phyloP scores from a whole-genome alignment of 2,888 invertebrate species.

The Harmothoe impar region DNA sequence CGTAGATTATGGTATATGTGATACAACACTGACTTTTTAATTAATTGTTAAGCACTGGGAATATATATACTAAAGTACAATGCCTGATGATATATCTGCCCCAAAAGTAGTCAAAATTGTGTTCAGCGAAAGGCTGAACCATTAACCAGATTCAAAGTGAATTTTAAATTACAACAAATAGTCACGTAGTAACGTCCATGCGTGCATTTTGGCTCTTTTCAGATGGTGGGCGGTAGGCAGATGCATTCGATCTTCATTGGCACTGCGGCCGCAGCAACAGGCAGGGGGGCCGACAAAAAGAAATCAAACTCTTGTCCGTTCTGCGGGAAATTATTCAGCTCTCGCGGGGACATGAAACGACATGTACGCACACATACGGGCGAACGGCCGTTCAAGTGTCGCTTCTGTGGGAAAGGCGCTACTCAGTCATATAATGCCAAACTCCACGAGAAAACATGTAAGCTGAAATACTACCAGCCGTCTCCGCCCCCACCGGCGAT shows the following conservation, averaged over 20 bases:
- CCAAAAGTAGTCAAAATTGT: neutral
- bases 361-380: slow-evolving; percentile 57
- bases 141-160: neutral
- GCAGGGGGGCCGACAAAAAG: neutral
- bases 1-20: too few relatives aligned
- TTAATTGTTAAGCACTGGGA: too few relatives aligned
- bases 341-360: neutral
- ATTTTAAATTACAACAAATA: too few relatives aligned
- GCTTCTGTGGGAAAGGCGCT: slow-evolving; percentile 41
- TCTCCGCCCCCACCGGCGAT: neutral
- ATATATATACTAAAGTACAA: too few relatives aligned
- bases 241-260: neutral
- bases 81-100: too few relatives aligned
- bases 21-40: too few relatives aligned
- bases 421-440: slow-evolving; percentile 46
- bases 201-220: slow-evolving; percentile 45
- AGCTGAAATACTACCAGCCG: neutral
- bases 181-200: slow-evolving; percentile 5
- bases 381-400: slow-evolving; percentile 56
- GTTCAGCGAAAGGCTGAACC: too few relatives aligned
- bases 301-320: neutral
- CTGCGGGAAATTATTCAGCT: slow-evolving; percentile 33
- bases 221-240: neutral
- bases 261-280: neutral
- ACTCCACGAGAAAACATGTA: slow-evolving; percentile 52